Base-by-base conservation (phyloP, 2,797 vertebrate genomes). In the Tapirus indicus region DNA sequence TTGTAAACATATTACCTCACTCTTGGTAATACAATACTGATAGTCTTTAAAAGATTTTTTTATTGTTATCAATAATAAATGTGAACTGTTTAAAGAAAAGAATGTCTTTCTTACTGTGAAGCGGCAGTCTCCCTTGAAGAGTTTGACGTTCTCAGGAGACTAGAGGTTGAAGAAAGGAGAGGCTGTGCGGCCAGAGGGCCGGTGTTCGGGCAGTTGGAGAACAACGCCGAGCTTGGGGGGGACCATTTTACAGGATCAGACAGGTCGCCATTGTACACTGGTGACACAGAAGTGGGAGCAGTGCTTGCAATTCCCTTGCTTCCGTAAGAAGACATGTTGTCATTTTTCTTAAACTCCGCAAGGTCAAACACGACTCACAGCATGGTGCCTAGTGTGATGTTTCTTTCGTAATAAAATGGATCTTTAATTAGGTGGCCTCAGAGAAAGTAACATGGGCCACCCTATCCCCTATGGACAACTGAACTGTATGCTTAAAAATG, bases 21-120 rank as follows among this genome's bases (percentile, higher is more conserved):
- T 98, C 98, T 98, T 98, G 98, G 98, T 99, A 99, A 99, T 98
- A 98, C 98, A 97, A 98, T 98, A 97, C 98, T 97, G 97, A 98
- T 98, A 98, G 99, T 99, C 99, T 99, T 99, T 99, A 98, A 98
- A 99, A 99, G 98, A 98, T 99, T 99, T 99, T 99, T 99, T 98
- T 99, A 99, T 98, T 16, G 97, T 99, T 99, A 98, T 91, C 97
- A 97, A 98, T 97, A 98, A 98, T 99, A 99, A 99, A 99, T 98
- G 98, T 99, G 98, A 99, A 98, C 97, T 97, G 97, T 99, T 99
- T 99, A 96, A 97, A 98, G 97, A 93, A 27, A 69, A 85, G 52
- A 14, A 41, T 27, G 14, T 2, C 0, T 75, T 91, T 71, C 85
- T 98, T 52, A 10, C 80, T 97, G 56, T 27, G 23, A 21, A 25